Conservation (phyloP, 2,113 vertebrate species). For the Zosterops pallidus region DNA sequence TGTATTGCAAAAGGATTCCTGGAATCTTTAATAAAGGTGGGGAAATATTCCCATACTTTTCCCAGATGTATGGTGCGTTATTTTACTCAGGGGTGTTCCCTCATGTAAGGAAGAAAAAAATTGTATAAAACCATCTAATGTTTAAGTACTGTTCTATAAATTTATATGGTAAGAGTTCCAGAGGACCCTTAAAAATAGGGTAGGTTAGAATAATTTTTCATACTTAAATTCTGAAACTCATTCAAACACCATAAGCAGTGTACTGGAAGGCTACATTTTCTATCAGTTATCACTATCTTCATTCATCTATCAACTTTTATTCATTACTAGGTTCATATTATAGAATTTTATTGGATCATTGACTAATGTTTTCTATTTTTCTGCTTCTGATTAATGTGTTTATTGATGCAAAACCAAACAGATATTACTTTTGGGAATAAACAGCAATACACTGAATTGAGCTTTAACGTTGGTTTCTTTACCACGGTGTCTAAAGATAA, state of each 20-base stretch:
- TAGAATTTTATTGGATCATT: slow-evolving; percentile 28
- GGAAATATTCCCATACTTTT: not conserved
- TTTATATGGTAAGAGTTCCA: not conserved
- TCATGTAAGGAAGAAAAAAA: not conserved
- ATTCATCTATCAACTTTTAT: slow-evolving; percentile 39
- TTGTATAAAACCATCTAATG: not conserved
- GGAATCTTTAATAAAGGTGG: not conserved
- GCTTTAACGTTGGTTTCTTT: not conserved
- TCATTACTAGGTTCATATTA: slow-evolving; percentile 12
- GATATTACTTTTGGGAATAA: slow-evolving; percentile 9
- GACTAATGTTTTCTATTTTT: slow-evolving; percentile 42
- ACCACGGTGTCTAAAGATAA: not conserved
- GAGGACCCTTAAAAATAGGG: not conserved
- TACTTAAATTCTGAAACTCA: not conserved
- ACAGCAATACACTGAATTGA: not conserved
- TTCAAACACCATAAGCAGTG: not conserved
- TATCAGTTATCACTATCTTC: not conserved
- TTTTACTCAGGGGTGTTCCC: not conserved
- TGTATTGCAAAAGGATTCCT: not conserved
- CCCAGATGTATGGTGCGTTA: accelerated
- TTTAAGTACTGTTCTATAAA: not conserved
- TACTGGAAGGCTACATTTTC: not conserved
- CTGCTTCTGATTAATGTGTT: slow-evolving; percentile 42
- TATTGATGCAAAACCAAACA: slow-evolving; percentile 42
- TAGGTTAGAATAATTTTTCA: slow-evolving; percentile 3